Evolutionary conservation across 53 echinoderm and acorn worm genomes (phyloP), one percentile per base, ranked within the genome.

Genomic region (Astropecten irregularis): DNA sequence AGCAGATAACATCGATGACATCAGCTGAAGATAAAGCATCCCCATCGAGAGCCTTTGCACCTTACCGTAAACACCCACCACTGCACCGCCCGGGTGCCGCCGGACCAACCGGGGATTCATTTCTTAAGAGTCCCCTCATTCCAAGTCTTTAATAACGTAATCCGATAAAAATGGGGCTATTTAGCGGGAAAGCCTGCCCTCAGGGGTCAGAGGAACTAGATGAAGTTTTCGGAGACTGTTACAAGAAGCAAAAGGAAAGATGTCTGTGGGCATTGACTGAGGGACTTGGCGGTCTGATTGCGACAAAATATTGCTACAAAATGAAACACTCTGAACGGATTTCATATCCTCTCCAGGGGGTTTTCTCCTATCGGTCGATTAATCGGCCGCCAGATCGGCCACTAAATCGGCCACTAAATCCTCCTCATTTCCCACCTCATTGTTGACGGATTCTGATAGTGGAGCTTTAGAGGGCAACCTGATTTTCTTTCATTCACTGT

Each of bases 141-240:
- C 61, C 61, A 1, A 62, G 79, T 47, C 62, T 62, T 79, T 63
- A 62, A 63, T 62, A 79, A 61, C 79, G 40, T 79, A 79, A 79
- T 79, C 79, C 79, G 79, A 79, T 79, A 79, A 79, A 61, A 79
- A 61, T 60, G 79, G 61, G 79, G 61, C 79, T 79, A 74, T 57
- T 79, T 47, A 47, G 62, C 31, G 19, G 30, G 46, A 59, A 62
- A 62, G 44, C 61, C 42, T 4, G 62, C 34, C 71, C 74, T 25
- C 16, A 16, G 38, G 56, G 57, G 42, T 8, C 42, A 6, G 40
- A 56, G 21, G 51, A 40, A 53, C n/a, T 56, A 37, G 36, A 66
- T 66, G 20, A 9, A 9, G 20, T 40, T 71, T 51, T 40, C 27
- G 36, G 36, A 21, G 33, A 18, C 18, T 10, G n/a, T n/a, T n/a